Conservation (phyloP, 2,888 invertebrate genomes). For the Eurois occulta region DNA sequence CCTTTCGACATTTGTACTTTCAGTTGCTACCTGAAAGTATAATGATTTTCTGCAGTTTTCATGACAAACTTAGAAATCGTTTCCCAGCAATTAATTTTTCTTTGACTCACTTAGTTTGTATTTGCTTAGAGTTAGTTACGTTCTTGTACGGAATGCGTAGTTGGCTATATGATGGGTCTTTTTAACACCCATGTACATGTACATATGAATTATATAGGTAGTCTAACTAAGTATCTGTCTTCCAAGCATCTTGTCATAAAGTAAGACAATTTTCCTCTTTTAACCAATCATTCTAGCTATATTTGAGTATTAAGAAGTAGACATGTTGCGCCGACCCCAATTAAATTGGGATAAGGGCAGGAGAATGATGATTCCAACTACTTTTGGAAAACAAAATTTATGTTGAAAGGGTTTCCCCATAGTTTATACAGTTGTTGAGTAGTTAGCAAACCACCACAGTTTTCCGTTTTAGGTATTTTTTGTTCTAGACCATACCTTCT, state of each 20-base stretch:
- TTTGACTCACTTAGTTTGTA: too few species aligned
- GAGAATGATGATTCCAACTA: too few species aligned
- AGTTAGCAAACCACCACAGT: not conserved
- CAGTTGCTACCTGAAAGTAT: not conserved
- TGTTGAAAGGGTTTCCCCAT: not conserved
- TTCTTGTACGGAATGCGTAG: not conserved
- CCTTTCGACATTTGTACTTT: not conserved
- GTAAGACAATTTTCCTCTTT: not conserved
- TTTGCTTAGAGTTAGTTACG: not conserved
- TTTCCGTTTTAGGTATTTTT: too few species aligned
- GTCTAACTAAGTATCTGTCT: not conserved
- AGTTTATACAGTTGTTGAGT: not conserved
- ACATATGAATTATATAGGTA: not conserved
- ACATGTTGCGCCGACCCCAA: too few species aligned
- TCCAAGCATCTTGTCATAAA: not conserved
- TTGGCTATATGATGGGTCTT: not conserved
- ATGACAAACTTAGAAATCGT: not conserved
- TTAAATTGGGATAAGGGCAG: too few species aligned
- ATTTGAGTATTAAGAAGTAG: too few species aligned
- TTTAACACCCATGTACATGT: not conserved
- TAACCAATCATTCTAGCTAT: too few species aligned
- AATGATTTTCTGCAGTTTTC: not conserved
- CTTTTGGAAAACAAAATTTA: too few species aligned
- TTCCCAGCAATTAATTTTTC: too few species aligned
- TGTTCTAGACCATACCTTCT: too few species aligned